Conservation (phyloP, 2,113 vertebrate genomes). For the Circaetus gallicus region DNA sequence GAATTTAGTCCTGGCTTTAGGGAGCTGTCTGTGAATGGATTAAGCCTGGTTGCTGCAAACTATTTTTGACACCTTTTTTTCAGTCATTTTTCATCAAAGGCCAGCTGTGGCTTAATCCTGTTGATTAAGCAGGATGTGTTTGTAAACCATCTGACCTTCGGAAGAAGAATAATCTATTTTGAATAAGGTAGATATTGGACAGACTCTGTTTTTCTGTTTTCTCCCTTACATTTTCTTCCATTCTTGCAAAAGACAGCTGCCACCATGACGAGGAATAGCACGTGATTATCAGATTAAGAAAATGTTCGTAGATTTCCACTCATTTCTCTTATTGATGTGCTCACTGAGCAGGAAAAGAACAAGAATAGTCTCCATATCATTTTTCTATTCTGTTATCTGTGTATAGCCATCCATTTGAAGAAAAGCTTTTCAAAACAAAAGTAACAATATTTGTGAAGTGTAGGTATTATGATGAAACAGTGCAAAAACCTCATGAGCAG, state of each 20-base stretch:
- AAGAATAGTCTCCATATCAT: background rate
- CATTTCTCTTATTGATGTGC: background rate
- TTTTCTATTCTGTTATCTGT: background rate
- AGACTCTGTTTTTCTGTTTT: background rate
- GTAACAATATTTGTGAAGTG: background rate
- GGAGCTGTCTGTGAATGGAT: background rate
- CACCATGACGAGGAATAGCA: background rate
- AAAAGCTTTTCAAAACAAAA: background rate
- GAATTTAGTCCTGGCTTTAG: background rate
- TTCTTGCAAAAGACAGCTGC: background rate
- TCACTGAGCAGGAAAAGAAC: background rate
- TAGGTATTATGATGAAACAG: background rate
- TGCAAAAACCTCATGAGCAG: background rate
- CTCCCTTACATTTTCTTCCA: background rate
- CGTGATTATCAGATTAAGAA: background rate
- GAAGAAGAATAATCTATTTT: background rate
- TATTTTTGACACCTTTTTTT: background rate
- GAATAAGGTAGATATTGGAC: accelerated
- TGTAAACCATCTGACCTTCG: background rate
- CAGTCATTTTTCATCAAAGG: background rate
- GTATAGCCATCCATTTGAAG: background rate
- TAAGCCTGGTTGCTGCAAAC: background rate
- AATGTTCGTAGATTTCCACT: background rate
- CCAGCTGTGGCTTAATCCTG: background rate
- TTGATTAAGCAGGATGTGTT: background rate